phyloP scores from a whole-genome alignment of 1,140 invertebrate genomes.

The Orchesella cincta region DNA sequence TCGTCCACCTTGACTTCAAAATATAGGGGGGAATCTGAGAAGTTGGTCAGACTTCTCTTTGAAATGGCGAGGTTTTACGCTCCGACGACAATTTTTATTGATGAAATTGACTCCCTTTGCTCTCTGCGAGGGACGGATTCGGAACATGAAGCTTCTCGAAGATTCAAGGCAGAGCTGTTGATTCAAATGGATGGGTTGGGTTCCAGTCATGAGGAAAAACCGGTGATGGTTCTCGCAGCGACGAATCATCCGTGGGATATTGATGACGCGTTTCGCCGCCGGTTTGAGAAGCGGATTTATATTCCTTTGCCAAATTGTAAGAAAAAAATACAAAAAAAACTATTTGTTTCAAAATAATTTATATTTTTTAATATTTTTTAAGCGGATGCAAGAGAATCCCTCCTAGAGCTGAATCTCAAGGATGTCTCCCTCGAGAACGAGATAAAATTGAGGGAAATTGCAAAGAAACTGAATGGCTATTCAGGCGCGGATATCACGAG shows the following conservation, averaged over 20 bases:
- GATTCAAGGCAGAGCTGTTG: conserved; percentile 72
- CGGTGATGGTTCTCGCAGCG: conserved; percentile 70
- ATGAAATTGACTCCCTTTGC: conserved; percentile 73
- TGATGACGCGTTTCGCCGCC: conserved; percentile 69
- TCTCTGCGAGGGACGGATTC: conserved; percentile 65
- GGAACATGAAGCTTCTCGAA: conserved; percentile 71
- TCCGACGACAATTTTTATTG: conserved; percentile 73
- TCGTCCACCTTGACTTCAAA: conserved; percentile 73
- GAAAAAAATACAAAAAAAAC: conserved; percentile 21
- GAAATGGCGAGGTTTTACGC: conserved; percentile 74
- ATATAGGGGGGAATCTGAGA: conserved; percentile 74
- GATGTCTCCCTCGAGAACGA: conserved; percentile 53
- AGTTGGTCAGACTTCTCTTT: conserved; percentile 70
- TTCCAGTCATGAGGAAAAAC: conserved; percentile 58
- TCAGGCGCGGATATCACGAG: conserved; percentile 56
- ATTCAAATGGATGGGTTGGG: conserved; percentile 72
- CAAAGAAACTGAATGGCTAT: conserved; percentile 65
- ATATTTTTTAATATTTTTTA: neutral
- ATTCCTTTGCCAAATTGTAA: conserved; percentile 68
- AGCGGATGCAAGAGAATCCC: conserved; percentile 48
- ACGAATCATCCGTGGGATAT: conserved; percentile 77
- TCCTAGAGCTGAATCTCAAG: conserved; percentile 46
- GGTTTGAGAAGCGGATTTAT: conserved; percentile 73
- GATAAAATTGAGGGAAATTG: conserved; percentile 61
- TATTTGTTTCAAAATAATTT: neutral